A percentile compares a stretch with the other conserved stretches of the same genome.
Conservation (phyloP, 2,113 vertebrate species). For the Terrapene triunguis region DNA sequence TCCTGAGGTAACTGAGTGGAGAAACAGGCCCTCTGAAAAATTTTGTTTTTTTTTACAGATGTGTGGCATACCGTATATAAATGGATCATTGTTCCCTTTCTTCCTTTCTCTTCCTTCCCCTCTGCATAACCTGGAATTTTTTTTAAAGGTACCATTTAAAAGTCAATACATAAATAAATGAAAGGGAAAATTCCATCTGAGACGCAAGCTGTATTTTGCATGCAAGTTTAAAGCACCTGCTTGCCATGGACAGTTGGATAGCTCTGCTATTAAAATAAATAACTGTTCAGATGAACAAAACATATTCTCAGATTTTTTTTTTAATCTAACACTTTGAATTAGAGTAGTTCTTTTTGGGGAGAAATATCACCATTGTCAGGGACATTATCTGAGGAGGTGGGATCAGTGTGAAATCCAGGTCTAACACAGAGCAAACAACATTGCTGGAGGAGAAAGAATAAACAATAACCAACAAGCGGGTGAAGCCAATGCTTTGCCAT, state of each 20-base stretch:
- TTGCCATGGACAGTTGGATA: background rate
- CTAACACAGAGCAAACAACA: background rate
- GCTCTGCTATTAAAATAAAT: background rate
- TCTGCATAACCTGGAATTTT: background rate
- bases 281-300: background rate
- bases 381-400: background rate
- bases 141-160: background rate
- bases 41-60: background rate
- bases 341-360: background rate
- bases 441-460: constrained; percentile 23
- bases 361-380: background rate
- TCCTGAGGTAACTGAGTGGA: background rate
- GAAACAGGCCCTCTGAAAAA: background rate
- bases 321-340: background rate
- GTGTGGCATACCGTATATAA: background rate
- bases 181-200: background rate
- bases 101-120: background rate
- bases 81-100: background rate
- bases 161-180: background rate
- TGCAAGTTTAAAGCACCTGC: background rate
- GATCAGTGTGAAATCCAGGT: background rate
- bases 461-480: constrained; percentile 14
- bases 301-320: background rate
- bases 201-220: rapidly evolving
- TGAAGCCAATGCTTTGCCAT: background rate